These are phyloP conservation scores for Melitaea cinxia DNA, from an alignment of 1,140 invertebrate species.

Conservation along the genomic window DNA sequence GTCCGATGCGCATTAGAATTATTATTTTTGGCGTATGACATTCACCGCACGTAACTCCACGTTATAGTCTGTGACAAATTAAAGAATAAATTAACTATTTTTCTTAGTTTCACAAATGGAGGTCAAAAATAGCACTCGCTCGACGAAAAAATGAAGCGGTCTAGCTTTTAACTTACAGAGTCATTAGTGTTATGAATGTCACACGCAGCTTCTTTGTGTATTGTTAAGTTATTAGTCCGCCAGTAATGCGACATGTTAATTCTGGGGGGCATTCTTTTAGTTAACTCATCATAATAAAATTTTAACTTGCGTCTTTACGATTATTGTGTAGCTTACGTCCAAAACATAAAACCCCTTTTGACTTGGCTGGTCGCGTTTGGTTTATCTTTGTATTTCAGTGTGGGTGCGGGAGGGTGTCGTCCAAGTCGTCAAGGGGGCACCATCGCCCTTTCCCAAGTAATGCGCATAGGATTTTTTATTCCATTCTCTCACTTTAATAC, in stretches of 20 bases:
- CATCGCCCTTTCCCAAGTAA: conserved; percentile 63
- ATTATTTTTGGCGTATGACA: conserved; percentile 75
- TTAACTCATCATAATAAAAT: conserved; percentile 60
- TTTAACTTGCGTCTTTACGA: conserved; percentile 36
- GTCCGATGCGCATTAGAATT: conserved; percentile 51
- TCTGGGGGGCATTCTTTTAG: conserved; percentile 43
- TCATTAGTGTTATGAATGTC: not conserved
- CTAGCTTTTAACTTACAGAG: not conserved
- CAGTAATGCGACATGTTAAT: conserved; percentile 44
- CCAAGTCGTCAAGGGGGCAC: conserved; percentile 51
- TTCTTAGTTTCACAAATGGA: conserved; percentile 17
- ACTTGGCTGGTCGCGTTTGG: conserved; percentile 11
- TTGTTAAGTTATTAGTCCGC: not conserved
- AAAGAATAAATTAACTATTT: conserved; percentile 54
- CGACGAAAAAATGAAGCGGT: not conserved
- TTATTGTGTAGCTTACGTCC: not conserved
- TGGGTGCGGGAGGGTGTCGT: conserved; percentile 46
- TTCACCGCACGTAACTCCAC: conserved; percentile 63
- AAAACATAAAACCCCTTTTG: conserved; percentile 6
- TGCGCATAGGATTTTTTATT: conserved; percentile 38
- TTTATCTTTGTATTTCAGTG: conserved; percentile 13
- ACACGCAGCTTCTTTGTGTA: not conserved
- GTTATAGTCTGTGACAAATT: conserved; percentile 51
- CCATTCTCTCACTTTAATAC: conserved; percentile 49
- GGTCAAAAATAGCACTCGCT: conserved; percentile 8